Conservation (phyloP, 2,113 vertebrate genomes). For the Pseudonaja textilis region DNA sequence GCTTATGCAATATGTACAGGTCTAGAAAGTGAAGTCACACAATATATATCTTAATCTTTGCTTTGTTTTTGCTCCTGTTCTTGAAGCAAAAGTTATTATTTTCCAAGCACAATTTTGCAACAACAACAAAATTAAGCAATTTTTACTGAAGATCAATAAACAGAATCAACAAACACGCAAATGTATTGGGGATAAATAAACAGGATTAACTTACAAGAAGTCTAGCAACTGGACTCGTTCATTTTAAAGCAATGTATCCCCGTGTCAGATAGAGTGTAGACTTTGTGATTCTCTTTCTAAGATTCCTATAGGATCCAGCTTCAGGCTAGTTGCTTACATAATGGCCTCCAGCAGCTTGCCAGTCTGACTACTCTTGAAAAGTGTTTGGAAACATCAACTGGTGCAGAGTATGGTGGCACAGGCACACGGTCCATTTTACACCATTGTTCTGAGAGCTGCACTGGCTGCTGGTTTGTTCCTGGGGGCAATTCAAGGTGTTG, state of each 20-base stretch:
- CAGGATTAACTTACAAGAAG: neutral
- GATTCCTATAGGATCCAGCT: too few relatives aligned
- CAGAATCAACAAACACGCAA: neutral
- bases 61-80: neutral
- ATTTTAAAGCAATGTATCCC: neutral
- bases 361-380: too few relatives aligned
- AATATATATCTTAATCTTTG: neutral
- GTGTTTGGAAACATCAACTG: too few relatives aligned
- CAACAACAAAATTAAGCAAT: neutral
- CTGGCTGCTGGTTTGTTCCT: too few relatives aligned
- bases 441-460: too few relatives aligned
- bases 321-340: too few relatives aligned
- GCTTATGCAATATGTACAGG: neutral
- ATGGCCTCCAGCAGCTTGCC: too few relatives aligned
- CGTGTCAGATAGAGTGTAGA: neutral
- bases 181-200: neutral
- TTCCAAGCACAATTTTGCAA: neutral
- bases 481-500: too few relatives aligned
- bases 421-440: too few relatives aligned
- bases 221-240: neutral
- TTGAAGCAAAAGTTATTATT: neutral
- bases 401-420: too few relatives aligned
- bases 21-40: neutral
- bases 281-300: neutral
- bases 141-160: neutral